Evolutionary conservation across 2,797 vertebrate genomes (phyloP).

Genomic region (Phalanger gymnotis): DNA sequence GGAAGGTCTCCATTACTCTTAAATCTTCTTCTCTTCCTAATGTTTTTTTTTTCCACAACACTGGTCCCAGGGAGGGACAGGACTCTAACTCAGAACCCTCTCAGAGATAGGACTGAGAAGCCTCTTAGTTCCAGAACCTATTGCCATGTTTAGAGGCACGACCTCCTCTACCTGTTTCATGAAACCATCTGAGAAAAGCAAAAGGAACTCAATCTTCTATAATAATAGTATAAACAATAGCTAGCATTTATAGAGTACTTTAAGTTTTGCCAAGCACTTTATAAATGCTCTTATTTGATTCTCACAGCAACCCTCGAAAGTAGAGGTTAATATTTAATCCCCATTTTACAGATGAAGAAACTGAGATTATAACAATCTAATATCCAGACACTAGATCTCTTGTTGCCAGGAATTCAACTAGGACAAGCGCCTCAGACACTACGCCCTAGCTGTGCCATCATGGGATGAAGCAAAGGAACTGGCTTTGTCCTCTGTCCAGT

Average conservation of each 20-base stretch:
- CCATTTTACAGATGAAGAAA: not conserved
- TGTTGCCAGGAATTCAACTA: not conserved
- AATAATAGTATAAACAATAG: not conserved
- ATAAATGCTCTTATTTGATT: not conserved
- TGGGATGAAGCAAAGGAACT: not conserved
- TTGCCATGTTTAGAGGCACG: too few relatives aligned
- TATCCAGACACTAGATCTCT: not conserved
- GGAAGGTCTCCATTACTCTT: not conserved
- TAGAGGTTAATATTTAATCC: not conserved
- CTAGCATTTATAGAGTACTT: not conserved
- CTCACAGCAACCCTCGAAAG: not conserved
- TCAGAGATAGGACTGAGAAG: too few relatives aligned
- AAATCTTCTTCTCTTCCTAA: not conserved
- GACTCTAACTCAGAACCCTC: too few relatives aligned
- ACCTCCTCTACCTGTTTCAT: too few relatives aligned
- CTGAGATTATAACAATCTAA: not conserved
- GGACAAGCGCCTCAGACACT: too few relatives aligned
- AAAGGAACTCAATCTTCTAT: not conserved
- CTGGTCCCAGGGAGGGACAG: not conserved
- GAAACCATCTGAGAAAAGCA: not conserved
- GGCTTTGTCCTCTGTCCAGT: not conserved
- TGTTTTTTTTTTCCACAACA: not conserved
- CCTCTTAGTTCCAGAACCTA: too few relatives aligned
- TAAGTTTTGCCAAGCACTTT: not conserved
- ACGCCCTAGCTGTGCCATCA: not conserved